Conservation (phyloP, 2,888 invertebrate species). For the Spilosoma lubricipeda region DNA sequence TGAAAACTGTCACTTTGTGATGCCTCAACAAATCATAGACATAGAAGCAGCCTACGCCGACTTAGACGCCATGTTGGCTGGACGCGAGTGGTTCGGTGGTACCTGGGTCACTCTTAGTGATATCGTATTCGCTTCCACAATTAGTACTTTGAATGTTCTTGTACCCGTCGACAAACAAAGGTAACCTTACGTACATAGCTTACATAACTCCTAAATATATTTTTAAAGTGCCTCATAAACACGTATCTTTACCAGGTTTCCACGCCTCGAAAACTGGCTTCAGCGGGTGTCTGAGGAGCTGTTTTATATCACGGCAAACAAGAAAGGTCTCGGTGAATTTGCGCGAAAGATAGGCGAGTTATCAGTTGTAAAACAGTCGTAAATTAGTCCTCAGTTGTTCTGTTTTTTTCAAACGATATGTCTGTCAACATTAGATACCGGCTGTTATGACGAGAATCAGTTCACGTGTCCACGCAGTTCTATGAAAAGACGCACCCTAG, state of each 20-base stretch:
- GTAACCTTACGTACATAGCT: constrained; percentile 42
- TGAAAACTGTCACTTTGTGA: constrained; percentile 65
- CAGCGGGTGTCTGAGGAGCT: constrained; percentile 65
- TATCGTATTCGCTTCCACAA: constrained; percentile 65
- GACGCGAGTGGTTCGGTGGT: constrained; percentile 64
- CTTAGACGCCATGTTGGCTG: constrained; percentile 63
- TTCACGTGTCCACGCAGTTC: constrained; percentile 70
- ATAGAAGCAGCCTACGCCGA: constrained; percentile 67
- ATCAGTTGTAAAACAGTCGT: constrained; percentile 54
- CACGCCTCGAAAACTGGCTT: constrained; percentile 65
- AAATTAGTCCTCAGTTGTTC: constrained; percentile 33
- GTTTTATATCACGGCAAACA: constrained; percentile 69
- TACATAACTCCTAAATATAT: background rate
- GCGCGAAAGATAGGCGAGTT: constrained; percentile 76
- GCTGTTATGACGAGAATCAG: constrained; percentile 54
- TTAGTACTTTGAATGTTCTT: constrained; percentile 68
- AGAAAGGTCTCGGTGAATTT: constrained; percentile 71
- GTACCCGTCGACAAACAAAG: constrained; percentile 66
- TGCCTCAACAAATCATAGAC: constrained; percentile 65
- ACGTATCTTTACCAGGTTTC: constrained; percentile 55
- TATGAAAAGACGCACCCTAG: constrained; percentile 57
- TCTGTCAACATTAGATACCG: constrained; percentile 65
- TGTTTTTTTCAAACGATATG: constrained; percentile 49
- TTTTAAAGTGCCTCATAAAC: background rate
- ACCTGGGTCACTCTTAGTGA: constrained; percentile 65